phyloP scores from a whole-genome alignment of 2,797 vertebrate species.

The Benthosema pterotum region DNA sequence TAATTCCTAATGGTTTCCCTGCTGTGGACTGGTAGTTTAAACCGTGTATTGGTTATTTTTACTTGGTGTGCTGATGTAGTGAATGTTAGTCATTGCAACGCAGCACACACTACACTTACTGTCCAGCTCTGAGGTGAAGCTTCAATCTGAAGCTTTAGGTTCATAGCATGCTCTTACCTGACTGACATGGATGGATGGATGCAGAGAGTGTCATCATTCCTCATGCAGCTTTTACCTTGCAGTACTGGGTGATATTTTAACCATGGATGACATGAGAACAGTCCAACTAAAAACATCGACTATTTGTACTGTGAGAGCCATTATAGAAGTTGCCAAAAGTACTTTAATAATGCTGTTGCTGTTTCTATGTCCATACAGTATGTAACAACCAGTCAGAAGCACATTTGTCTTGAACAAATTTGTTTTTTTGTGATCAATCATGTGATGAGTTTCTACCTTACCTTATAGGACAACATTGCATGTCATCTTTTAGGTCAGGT shows the following conservation, averaged over 20 bases:
- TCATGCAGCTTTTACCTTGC: slow-evolving; percentile 23
- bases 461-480: no score
- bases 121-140: slow-evolving; percentile 8
- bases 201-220: background rate
- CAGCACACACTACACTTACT: slow-evolving; percentile 45
- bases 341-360: slow-evolving; percentile 2
- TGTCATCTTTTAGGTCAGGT: no score
- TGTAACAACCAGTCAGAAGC: no score
- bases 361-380: slow-evolving; percentile 6
- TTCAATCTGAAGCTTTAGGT: slow-evolving; percentile 29
- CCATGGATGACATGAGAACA: slow-evolving; percentile 4
- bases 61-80: no score
- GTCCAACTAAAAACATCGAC: slow-evolving; percentile 3
- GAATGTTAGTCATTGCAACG: background rate
- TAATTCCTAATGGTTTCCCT: background rate
- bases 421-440: no score
- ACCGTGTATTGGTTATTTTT: no score
- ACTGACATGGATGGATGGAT: slow-evolving; percentile 1
- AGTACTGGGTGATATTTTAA: slow-evolving; percentile 13
- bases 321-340: slow-evolving; percentile 19
- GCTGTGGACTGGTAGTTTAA: background rate
- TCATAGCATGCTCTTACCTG: slow-evolving; percentile 62
- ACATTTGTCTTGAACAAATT: no score
- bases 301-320: background rate
- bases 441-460: no score